Conservation (phyloP, 2,113 vertebrate genomes). For the Cololabis saira region DNA sequence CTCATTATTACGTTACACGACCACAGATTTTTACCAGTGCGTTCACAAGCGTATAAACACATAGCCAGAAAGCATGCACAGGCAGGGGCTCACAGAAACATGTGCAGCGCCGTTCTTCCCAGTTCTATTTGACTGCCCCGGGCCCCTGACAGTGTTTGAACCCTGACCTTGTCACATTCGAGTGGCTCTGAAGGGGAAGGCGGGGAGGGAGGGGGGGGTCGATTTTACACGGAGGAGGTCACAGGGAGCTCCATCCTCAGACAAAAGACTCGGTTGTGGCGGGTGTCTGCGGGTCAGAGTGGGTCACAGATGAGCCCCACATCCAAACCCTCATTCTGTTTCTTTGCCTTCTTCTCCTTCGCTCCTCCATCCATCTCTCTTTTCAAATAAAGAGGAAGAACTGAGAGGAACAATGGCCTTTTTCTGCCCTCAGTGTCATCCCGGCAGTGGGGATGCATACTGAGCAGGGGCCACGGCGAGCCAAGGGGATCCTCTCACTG, state of each 20-base stretch:
- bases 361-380: slow-evolving; percentile 72
- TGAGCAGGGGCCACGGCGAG: slow-evolving; percentile 64
- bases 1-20: slow-evolving; percentile 75
- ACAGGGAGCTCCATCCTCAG: slow-evolving; percentile 62
- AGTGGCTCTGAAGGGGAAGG: slow-evolving; percentile 54
- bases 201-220: slow-evolving; percentile 42
- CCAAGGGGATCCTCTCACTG: slow-evolving; percentile 50
- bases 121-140: slow-evolving; percentile 66
- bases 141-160: slow-evolving; percentile 70
- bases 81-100: slow-evolving; percentile 43
- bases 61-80: neutral
- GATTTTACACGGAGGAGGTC: slow-evolving; percentile 75
- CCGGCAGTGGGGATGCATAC: slow-evolving; percentile 78
- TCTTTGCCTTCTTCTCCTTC: slow-evolving; percentile 65
- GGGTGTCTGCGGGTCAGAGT: slow-evolving; percentile 69
- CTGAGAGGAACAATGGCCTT: slow-evolving; percentile 75
- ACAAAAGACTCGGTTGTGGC: slow-evolving; percentile 76
- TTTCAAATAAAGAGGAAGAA: slow-evolving; percentile 72
- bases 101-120: slow-evolving; percentile 37
- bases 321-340: slow-evolving; percentile 65
- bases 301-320: slow-evolving; percentile 68
- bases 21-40: slow-evolving; percentile 63
- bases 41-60: slow-evolving; percentile 38
- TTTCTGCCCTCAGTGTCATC: slow-evolving; percentile 76
- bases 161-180: slow-evolving; percentile 80